Evolutionary conservation across 2,888 invertebrate species (phyloP).

Genomic region (Idaea biselata): DNA sequence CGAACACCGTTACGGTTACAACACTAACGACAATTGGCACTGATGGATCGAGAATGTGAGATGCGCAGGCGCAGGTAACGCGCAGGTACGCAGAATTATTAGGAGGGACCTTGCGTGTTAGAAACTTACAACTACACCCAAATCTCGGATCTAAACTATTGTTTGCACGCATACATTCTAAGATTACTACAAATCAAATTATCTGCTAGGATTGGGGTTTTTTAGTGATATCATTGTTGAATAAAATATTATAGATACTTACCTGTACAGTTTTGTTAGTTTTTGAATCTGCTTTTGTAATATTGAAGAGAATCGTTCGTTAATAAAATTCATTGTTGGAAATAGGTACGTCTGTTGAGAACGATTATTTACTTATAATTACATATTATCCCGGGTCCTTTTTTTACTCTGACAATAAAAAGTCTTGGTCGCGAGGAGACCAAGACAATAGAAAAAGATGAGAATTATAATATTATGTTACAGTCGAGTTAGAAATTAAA

Average conservation of each 20-base stretch:
- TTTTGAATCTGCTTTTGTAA: not conserved
- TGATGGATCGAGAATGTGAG: slow-evolving; percentile 64
- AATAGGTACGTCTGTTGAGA: too few species aligned
- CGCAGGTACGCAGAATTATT: slow-evolving; percentile 45
- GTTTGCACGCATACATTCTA: not conserved
- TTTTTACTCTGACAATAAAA: too few species aligned
- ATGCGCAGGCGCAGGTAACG: slow-evolving; percentile 56
- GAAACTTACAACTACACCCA: slow-evolving; percentile 15
- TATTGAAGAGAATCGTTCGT: not conserved
- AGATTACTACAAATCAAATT: not conserved
- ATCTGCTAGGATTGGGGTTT: not conserved
- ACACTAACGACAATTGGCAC: slow-evolving; percentile 57
- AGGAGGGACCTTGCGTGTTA: slow-evolving; percentile 13
- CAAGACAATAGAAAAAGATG: too few species aligned
- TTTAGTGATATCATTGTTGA: not conserved
- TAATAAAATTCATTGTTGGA: too few species aligned
- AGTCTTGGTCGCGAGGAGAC: too few species aligned
- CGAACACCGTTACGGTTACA: slow-evolving; percentile 71
- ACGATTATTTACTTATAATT: too few species aligned
- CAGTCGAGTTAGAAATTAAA: too few species aligned
- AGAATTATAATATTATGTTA: too few species aligned
- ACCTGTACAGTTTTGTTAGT: not conserved
- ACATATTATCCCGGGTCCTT: too few species aligned
- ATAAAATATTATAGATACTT: not conserved
- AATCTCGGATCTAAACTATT: slow-evolving; percentile 7